phyloP scores from a whole-genome alignment of 2,888 invertebrate species.

The Heliothis peltigera region DNA sequence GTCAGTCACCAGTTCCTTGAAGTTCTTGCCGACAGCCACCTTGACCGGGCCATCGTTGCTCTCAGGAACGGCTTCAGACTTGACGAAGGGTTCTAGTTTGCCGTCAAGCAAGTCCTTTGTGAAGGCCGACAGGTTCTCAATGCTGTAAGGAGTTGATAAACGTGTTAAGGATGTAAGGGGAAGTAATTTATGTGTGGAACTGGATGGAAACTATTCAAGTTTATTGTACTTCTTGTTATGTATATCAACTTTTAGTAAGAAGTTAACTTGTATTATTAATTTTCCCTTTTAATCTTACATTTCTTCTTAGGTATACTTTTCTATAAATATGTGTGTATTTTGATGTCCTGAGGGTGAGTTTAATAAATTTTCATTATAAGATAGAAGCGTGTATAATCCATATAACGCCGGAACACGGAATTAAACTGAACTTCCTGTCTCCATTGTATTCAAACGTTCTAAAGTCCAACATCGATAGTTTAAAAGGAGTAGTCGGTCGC shows the following conservation, averaged over 20 bases:
- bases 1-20: constrained; percentile 97
- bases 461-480: constrained; percentile 8
- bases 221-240: too few species aligned
- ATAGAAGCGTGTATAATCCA: constrained; percentile 9
- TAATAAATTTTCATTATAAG: too few species aligned
- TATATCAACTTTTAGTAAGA: too few species aligned
- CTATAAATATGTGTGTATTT: too few species aligned
- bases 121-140: constrained; percentile 96
- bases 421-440: constrained; percentile 21
- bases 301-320: too few species aligned
- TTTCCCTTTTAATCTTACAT: too few species aligned
- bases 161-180: not conserved
- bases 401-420: constrained; percentile 7
- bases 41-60: constrained; percentile 95
- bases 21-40: constrained; percentile 98
- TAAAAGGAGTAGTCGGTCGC: constrained; percentile 21
- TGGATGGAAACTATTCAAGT: not conserved
- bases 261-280: too few species aligned
- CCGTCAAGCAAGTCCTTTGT: constrained; percentile 95
- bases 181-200: not conserved
- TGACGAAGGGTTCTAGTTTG: constrained; percentile 96
- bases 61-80: constrained; percentile 98
- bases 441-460: constrained; percentile 42
- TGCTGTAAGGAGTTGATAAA: constrained; percentile 83
- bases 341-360: too few species aligned